Base-by-base conservation (phyloP, 37 sponge, comb jelly and placozoan species). In the Cladorhizidae sp. region DNA sequence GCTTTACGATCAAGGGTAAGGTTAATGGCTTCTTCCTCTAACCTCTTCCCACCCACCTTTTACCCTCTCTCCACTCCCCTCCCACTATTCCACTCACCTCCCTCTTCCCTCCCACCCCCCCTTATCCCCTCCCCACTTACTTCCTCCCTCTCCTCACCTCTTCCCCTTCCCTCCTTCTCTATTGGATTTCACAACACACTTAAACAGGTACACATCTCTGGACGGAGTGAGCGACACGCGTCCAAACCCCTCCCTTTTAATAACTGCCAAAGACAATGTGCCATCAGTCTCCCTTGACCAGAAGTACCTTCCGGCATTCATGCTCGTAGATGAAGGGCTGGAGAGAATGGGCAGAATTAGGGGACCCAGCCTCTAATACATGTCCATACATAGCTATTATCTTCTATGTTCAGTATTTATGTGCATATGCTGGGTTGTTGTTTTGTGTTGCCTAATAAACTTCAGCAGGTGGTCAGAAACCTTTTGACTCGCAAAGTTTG, bases 191-290 rank as follows among this genome's bases (percentile, higher is more conserved):
- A 31, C 35, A 32, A 5, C 67, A 35, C 35, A 17, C 12, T 41
- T 40, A 55, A 43, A n/a, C 85, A 93, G 93, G 51, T 98, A 98
- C 88, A 95, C 96, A 3, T 98, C 98, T 6, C 70, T 98, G 40
- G 98, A 95, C 57, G 88, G 88, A 45, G 73, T 73, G 23, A 39
- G 38, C 12, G 85, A 86, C 75, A 98, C 98, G 0, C 41, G 32
- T 0, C 87, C 85, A 2, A 98, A 98, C 67, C 94, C 98, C 8
- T 80, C 90, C 25, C 88, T 98, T 28, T 59, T 68, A 0, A 40
- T 80, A 22, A 18, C 64, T 18, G 6, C 33, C 31, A 5, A 39
- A 3, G 78, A 7, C 40, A 28, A 9, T 1, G 64, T 3, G 42
- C 21, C 49, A 38, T 12, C 28, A 31, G 23, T 5, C 25, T n/a